These are phyloP conservation scores for Hecatera dysodea DNA, from an alignment of 2,888 invertebrate genomes.

Conservation along the genomic window DNA sequence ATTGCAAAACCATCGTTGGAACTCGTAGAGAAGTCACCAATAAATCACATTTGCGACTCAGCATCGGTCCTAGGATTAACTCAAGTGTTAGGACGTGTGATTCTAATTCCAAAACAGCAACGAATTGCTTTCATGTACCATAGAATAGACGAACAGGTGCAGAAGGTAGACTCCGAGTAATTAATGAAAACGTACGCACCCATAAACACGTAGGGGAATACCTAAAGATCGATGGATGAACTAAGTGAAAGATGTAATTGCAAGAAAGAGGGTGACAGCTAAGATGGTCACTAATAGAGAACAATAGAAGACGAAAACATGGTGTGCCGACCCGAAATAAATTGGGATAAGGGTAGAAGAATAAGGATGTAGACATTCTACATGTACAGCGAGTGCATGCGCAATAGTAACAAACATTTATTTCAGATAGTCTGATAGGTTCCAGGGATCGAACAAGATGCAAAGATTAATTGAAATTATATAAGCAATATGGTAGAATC, in stretches of 20 bases:
- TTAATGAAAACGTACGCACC: neutral
- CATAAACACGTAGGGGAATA: too few relatives aligned
- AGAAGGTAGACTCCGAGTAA: neutral
- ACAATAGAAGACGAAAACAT: too few relatives aligned
- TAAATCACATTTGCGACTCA: slow-evolving; percentile 44
- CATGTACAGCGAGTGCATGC: too few relatives aligned
- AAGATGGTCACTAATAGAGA: too few relatives aligned
- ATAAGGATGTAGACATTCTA: neutral
- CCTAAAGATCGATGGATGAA: too few relatives aligned
- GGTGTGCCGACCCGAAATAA: too few relatives aligned
- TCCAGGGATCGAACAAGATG: neutral
- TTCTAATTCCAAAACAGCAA: slow-evolving; percentile 23
- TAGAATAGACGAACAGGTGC: too few relatives aligned
- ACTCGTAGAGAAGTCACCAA: slow-evolving; percentile 9
- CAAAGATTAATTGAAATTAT: neutral
- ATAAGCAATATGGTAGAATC: too few relatives aligned
- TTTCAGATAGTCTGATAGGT: neutral
- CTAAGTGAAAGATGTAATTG: too few relatives aligned
- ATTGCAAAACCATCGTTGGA: slow-evolving; percentile 9
- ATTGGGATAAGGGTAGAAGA: too few relatives aligned
- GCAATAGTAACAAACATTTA: too few relatives aligned
- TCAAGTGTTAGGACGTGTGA: slow-evolving; percentile 34
- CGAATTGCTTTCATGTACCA: slow-evolving; percentile 33
- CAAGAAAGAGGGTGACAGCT: too few relatives aligned
- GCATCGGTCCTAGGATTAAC: slow-evolving; percentile 43